Evolutionary conservation across 2,888 invertebrate genomes (phyloP).

Genomic region (Tipula lateralis): DNA sequence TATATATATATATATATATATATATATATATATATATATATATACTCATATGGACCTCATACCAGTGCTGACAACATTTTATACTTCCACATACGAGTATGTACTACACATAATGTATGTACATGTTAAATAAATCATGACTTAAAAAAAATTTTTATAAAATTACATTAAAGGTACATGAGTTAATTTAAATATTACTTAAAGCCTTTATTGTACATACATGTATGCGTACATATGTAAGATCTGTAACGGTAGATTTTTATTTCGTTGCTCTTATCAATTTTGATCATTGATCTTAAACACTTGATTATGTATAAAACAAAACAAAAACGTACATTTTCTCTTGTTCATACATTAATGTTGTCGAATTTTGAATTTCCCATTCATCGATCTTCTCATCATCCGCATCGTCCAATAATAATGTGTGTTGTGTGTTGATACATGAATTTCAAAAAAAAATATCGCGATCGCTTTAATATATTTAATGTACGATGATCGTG

Average conservation of each 20-base stretch:
- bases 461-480: not conserved
- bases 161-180: not conserved
- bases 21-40: no score
- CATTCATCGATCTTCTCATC: not conserved
- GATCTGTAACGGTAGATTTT: not conserved
- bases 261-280: not conserved
- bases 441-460: not conserved
- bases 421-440: not conserved
- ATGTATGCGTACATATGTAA: not conserved
- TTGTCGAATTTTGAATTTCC: not conserved
- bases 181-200: conserved; percentile 19
- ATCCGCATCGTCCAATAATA: not conserved
- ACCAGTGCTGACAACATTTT: conserved; percentile 9
- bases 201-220: not conserved
- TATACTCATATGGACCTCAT: not conserved
- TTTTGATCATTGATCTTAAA: conserved; percentile 19
- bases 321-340: not conserved
- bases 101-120: not conserved
- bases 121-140: not conserved
- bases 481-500: not conserved
- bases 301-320: not conserved
- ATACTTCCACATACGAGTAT: not conserved
- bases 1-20: not conserved
- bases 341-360: not conserved
- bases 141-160: not conserved